Conservation (phyloP, 30 jellyfish, hydroid and myxozoan genomes). For the Aurelia aurita region DNA sequence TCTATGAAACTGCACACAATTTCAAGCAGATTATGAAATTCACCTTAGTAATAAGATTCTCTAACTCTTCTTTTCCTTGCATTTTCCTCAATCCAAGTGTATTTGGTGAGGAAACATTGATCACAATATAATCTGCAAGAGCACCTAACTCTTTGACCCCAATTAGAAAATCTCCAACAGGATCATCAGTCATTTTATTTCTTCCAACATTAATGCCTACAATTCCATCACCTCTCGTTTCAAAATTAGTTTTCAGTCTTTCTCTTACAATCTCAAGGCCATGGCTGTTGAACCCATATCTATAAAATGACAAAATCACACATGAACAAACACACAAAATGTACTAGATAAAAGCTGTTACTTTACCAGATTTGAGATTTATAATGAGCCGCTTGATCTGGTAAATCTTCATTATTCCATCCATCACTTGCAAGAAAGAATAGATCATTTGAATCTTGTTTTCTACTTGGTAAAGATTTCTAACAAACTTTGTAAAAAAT, state of each 20-base stretch:
- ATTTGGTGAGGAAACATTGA: constrained; percentile 93
- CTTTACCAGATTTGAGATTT: not conserved
- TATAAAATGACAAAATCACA: not conserved
- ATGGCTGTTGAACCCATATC: constrained; percentile 88
- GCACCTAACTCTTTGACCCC: constrained; percentile 72
- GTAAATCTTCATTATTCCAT: too few species aligned
- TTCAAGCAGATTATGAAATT: too few species aligned
- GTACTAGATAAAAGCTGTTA: too few species aligned
- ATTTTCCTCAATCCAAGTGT: constrained; percentile 88
- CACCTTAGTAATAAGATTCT: constrained; percentile 56
- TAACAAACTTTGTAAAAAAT: too few species aligned
- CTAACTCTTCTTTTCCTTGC: constrained; percentile 81
- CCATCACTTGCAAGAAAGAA: too few species aligned
- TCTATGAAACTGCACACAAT: too few species aligned
- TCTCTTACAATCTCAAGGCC: constrained; percentile 66
- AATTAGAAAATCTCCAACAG: constrained; percentile 74
- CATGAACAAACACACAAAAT: too few species aligned
- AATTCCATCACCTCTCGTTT: constrained; percentile 25
- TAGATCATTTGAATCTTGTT: too few species aligned
- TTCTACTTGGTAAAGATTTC: too few species aligned
- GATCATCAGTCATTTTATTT: constrained; percentile 67
- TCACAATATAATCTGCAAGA: constrained; percentile 76
- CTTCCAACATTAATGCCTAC: constrained; percentile 86
- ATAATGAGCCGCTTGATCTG: too few species aligned
- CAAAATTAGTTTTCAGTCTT: constrained; percentile 48